Conservation (phyloP, 2,797 vertebrate species). For the Threskiornis aethiopicus region DNA sequence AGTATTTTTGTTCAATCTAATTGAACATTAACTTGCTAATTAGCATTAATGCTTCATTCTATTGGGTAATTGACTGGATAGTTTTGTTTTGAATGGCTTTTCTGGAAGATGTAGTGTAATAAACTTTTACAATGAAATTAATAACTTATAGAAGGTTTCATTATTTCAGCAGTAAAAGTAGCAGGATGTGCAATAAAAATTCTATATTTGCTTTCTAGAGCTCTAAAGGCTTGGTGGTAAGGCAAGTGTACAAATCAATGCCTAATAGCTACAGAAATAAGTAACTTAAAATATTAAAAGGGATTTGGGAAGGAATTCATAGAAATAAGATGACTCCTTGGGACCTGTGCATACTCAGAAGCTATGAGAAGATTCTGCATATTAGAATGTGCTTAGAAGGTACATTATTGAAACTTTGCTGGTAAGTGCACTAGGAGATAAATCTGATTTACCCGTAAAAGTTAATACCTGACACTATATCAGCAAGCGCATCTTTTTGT, state of each 20-base stretch:
- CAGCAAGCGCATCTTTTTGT: neutral
- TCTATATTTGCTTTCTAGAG: neutral
- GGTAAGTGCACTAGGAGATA: neutral
- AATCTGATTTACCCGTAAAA: neutral
- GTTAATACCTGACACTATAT: neutral
- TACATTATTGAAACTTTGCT: neutral
- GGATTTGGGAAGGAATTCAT: neutral
- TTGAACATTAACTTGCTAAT: slow-evolving; percentile 52
- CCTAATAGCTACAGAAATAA: neutral
- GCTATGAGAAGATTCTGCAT: neutral
- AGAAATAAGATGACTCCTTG: neutral
- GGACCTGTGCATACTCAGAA: neutral
- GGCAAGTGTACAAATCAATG: neutral
- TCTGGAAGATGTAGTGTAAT: neutral
- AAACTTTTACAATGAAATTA: slow-evolving; percentile 12
- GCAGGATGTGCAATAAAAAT: neutral
- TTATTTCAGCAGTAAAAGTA: slow-evolving; percentile 12
- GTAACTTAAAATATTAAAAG: neutral
- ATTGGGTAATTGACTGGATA: neutral
- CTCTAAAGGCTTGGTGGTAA: neutral
- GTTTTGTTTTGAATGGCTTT: slow-evolving; percentile 11
- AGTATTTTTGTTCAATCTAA: slow-evolving; percentile 42
- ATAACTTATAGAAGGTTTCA: neutral
- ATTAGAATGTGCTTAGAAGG: neutral
- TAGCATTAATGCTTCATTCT: slow-evolving; percentile 29